Base-by-base conservation (phyloP, 92 coral and sea anemone genomes). In the Paragorgia papillata region DNA sequence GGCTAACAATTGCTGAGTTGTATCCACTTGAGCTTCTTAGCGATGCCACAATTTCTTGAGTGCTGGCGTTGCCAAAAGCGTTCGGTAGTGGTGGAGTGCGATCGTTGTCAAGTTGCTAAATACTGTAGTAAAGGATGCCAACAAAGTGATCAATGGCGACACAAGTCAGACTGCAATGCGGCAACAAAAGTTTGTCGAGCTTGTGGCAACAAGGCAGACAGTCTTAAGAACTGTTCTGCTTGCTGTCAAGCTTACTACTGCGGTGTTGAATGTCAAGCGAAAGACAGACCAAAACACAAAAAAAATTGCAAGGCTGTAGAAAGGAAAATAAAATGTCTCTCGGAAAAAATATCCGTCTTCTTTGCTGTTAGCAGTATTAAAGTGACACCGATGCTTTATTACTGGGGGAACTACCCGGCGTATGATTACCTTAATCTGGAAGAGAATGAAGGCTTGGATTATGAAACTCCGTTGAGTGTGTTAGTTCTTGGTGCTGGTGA, bases 401-500 rank as follows among this genome's bases (percentile, higher is more conserved):
- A 87, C 84, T 90, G 89, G 91, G 96, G 91, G 10, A 90, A 90
- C 69, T 46, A 31, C 1, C 96, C 96, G 35, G 91, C 92, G 3
- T 74, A 81, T 33, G 96, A 90, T 51, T 55, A 81, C 55, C 74
- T 90, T 35, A 90, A 90, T 58, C 74, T 88, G 57, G 53, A 80
- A 39, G 81, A 85, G 85, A 90, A 88, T 46, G 96, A 90, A 76
- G 96, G 96, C 10, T 54, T 37, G 19, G 83, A 66, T 9, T 87
- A 76, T 59, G 48, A 59, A 25, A 70, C 64, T 26, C 77, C 83
- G 7, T 60, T 90, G 66, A 66, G 65, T 32, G 78, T 90, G 57
- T 74, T 90, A 57, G 62, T 87, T 8, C 86, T 91, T 69, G 96
- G 96, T 17, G 96, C 82, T 18, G 96, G 96, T 15, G 96, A 90